Evolutionary conservation across 2,113 vertebrate species (phyloP).

Genomic region (Eudyptes chrysolophus): DNA sequence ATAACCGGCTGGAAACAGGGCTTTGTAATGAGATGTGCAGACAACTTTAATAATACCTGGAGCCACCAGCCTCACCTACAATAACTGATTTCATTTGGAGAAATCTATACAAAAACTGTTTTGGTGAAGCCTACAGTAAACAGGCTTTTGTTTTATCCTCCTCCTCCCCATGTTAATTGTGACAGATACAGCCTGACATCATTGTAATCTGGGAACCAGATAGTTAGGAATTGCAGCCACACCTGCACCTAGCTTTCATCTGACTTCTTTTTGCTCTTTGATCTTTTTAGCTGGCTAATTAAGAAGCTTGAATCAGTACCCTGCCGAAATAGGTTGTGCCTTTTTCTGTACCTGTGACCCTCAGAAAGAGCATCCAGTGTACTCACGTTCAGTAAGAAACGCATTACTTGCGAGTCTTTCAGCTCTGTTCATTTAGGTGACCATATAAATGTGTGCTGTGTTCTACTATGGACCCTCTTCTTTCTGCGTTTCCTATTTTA

Average conservation of each 20-base stretch:
- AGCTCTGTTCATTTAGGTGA: neutral
- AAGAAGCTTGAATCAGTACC: conserved; percentile 1
- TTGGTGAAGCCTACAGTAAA: neutral
- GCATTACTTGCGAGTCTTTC: neutral
- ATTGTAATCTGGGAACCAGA: conserved; percentile 25
- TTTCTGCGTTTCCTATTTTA: conserved; percentile 1
- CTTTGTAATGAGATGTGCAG: neutral
- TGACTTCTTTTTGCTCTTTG: conserved; percentile 19
- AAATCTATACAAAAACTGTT: neutral
- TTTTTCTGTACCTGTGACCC: neutral
- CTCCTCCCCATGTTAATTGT: neutral
- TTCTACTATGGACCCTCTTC: neutral
- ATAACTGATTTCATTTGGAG: neutral
- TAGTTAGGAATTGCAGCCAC: conserved; percentile 32
- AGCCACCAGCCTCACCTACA: neutral
- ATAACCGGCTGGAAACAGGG: neutral
- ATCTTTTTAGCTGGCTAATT: conserved; percentile 31
- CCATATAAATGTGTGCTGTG: neutral
- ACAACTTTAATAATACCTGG: neutral
- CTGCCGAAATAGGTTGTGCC: neutral
- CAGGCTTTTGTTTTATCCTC: conserved; percentile 21
- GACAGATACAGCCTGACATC: conserved; percentile 32
- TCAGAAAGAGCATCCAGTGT: neutral
- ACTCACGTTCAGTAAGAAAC: neutral
- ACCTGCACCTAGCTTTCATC: conserved; percentile 41